These are phyloP conservation scores for Characodon lateralis DNA, from an alignment of 2,797 vertebrate species.

Conservation along the genomic window DNA sequence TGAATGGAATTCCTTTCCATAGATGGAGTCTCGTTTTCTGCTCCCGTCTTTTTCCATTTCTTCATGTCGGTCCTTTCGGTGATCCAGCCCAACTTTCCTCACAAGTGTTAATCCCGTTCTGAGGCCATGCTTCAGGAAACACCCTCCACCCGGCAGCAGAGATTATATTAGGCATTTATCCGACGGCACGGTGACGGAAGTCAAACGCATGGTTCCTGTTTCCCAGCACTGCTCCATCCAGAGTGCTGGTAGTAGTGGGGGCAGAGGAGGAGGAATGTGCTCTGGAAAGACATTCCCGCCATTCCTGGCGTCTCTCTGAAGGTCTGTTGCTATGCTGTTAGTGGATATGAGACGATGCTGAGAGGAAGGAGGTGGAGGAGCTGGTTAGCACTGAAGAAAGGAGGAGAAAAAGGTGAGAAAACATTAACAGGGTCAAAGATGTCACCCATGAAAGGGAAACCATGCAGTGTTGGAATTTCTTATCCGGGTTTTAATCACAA, in stretches of 20 bases:
- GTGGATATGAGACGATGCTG: background rate
- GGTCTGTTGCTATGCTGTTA: slow-evolving; percentile 42
- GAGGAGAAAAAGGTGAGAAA: slow-evolving; percentile 46
- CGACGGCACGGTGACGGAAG: slow-evolving; percentile 30
- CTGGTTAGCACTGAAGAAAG: slow-evolving; percentile 49
- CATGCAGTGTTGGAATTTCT: background rate
- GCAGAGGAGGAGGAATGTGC: slow-evolving; percentile 37
- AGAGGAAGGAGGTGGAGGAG: slow-evolving; percentile 40
- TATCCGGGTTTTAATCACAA: too few relatives aligned
- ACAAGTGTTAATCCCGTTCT: slow-evolving; percentile 52
- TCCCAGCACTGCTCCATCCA: slow-evolving; percentile 49
- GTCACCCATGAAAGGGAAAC: slow-evolving; percentile 3
- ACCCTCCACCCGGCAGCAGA: slow-evolving; percentile 26
- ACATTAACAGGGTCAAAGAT: slow-evolving; percentile 29
- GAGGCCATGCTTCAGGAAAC: slow-evolving; percentile 32
- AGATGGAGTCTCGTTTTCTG: slow-evolving; percentile 60
- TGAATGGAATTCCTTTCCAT: slow-evolving; percentile 77
- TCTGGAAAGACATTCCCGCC: slow-evolving; percentile 69
- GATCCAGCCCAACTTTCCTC: slow-evolving; percentile 36
- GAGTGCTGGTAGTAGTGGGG: background rate
- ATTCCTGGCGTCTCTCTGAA: slow-evolving; percentile 75
- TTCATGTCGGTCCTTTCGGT: slow-evolving; percentile 26
- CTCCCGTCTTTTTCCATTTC: background rate
- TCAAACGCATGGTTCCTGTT: slow-evolving; percentile 67
- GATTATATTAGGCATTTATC: slow-evolving; percentile 12